Conservation (phyloP, 2,797 vertebrate genomes). For the Urophycis tenuis region DNA sequence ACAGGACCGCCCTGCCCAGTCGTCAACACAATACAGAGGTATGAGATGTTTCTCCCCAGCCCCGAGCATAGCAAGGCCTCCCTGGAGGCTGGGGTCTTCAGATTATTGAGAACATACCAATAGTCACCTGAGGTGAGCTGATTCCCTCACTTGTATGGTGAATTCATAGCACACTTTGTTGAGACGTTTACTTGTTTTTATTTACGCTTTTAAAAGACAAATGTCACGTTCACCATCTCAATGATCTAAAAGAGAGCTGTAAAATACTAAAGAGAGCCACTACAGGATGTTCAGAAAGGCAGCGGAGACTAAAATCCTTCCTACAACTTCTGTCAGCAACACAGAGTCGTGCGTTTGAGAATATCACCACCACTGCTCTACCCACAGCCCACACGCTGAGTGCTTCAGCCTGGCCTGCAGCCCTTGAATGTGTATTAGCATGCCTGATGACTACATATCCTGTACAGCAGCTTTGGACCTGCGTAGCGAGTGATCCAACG, state of each 20-base stretch:
- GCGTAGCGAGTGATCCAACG: neutral
- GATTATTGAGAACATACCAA: conserved; percentile 20
- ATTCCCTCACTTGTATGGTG: neutral
- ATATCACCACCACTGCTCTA: neutral
- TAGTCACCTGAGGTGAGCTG: neutral
- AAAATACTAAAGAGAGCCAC: neutral
- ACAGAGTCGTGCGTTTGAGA: neutral
- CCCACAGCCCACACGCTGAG: neutral
- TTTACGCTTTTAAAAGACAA: neutral
- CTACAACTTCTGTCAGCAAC: neutral
- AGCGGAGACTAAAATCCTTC: neutral
- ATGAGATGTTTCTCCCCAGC: conserved; percentile 43
- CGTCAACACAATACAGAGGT: conserved; percentile 57
- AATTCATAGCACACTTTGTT: neutral
- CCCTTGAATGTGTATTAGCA: neutral
- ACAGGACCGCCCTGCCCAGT: conserved; percentile 58
- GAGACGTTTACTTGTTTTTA: neutral
- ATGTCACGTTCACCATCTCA: neutral
- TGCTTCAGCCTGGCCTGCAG: neutral
- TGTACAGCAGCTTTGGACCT: neutral
- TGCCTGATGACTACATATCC: neutral
- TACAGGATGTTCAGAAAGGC: neutral
- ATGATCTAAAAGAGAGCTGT: conserved; percentile 15
- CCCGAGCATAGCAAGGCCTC: conserved; percentile 23
- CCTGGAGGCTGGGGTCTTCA: conserved; percentile 27